Evolutionary conservation across 2,797 vertebrate species (phyloP), one percentile per base, ranked within the genome.

Genomic region (Ceryle rudis): DNA sequence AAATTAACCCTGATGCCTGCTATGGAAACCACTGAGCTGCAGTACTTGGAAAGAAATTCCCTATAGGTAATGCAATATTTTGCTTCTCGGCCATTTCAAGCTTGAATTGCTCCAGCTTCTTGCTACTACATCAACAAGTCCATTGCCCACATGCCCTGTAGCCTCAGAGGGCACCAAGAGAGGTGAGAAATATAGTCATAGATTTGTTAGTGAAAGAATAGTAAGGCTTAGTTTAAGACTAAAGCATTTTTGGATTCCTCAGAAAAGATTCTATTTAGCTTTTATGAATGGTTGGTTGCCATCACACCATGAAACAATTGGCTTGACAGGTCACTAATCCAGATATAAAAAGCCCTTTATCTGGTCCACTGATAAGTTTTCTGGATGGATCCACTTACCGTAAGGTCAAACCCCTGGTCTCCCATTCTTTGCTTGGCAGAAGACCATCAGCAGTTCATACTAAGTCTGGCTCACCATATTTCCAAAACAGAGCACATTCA

Each of bases 241-340:
- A 47, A 77, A 91, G 44, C 11, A 35, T 83, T 85, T 87, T 85
- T 81, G 89, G 71, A 78, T 85, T 81, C 33, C 70, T 93, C 80
- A 93, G 80, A 35, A 67, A 52, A 81, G 18, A 60, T 23, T 28
- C 35, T 13, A 62, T 75, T 52, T 23, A 79, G 66, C 67, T 77
- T 79, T 67, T 85, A 55, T 70, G 51, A 80, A 77, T 4, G 74
- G 64, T 42, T 72, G 28, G 14, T 39, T 94, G 78, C 84, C 65
- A 94, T 39, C 60, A 61, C 79, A 80, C 74, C 61, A 37, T 73
- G 81, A 81, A 93, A 94, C 92, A 71, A 94, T 86, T 58, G 85
- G 49, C 79, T 13, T 89, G 95, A 89, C 92, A 96, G 61, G 84
- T 86, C 81, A 55, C 81, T 87, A 96, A 95, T 51, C 71, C 92